Conservation (phyloP, 2,797 vertebrate genomes). For the Microctenopoma steveboyesi region DNA sequence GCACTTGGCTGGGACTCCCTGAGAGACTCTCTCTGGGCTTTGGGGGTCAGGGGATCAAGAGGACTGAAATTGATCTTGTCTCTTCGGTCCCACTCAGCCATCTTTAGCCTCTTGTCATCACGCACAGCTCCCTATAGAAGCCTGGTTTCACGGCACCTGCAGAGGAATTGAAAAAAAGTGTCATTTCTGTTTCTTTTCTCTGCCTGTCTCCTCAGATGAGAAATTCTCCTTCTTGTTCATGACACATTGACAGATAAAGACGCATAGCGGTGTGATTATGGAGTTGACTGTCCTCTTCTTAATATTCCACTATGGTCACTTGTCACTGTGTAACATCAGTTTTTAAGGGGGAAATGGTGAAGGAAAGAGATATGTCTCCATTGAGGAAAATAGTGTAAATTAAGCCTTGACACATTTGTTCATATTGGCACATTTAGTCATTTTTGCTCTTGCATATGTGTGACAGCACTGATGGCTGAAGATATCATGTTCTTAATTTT, state of each 20-base stretch:
- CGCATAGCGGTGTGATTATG: slow-evolving; percentile 34
- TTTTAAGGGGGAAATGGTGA: slow-evolving; percentile 27
- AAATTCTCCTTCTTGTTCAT: slow-evolving; percentile 38
- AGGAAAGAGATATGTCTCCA: slow-evolving; percentile 20
- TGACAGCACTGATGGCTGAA: slow-evolving; percentile 51
- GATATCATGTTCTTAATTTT: slow-evolving; percentile 49
- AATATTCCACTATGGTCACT: slow-evolving; percentile 49
- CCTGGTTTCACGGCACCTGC: slow-evolving; percentile 50
- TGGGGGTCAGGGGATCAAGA: slow-evolving; percentile 80
- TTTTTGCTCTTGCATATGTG: slow-evolving; percentile 42
- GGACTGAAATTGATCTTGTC: slow-evolving; percentile 78
- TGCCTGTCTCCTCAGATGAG: slow-evolving; percentile 40
- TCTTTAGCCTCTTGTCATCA: slow-evolving; percentile 76
- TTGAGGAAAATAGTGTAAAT: slow-evolving; percentile 46
- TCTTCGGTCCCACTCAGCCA: slow-evolving; percentile 69
- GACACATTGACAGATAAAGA: slow-evolving; percentile 58
- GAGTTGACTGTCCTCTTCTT: slow-evolving; percentile 40
- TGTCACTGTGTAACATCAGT: slow-evolving; percentile 40
- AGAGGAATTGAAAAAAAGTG: slow-evolving; percentile 24
- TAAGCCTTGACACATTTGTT: slow-evolving; percentile 51
- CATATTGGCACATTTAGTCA: slow-evolving; percentile 38
- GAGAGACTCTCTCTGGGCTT: slow-evolving; percentile 69
- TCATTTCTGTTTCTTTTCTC: slow-evolving; percentile 40
- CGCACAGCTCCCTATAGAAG: slow-evolving; percentile 47
- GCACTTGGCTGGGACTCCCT: slow-evolving; percentile 71